A percentile compares a stretch with the other conserved stretches of the same genome.
These are phyloP conservation scores for Lithobius niger DNA, from an alignment of 1,140 invertebrate species.

Conservation along the genomic window DNA sequence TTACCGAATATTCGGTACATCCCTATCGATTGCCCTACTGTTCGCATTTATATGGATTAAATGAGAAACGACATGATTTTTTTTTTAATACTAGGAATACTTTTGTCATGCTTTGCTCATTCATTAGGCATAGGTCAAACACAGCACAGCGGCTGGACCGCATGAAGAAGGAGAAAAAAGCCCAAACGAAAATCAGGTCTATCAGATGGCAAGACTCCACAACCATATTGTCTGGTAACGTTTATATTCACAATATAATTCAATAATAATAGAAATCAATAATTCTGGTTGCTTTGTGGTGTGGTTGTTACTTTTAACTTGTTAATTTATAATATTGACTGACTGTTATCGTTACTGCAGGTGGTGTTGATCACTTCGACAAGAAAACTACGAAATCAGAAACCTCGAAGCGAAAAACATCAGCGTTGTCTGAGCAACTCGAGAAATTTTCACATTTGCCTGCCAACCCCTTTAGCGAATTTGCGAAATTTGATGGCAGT, in stretches of 20 bases:
- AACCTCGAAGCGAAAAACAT: conserved; percentile 15
- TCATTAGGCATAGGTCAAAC: conserved; percentile 52
- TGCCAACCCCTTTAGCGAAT: conserved; percentile 74
- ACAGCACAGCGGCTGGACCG: conserved; percentile 79
- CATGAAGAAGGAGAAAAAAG: conserved; percentile 67
- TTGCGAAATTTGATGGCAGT: conserved; percentile 80
- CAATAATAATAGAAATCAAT: too few species aligned
- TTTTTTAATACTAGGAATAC: too few species aligned
- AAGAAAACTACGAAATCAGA: not conserved
- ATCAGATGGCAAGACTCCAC: conserved; percentile 33
- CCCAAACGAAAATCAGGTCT: conserved; percentile 36
- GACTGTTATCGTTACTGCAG: not conserved
- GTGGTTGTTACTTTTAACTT: too few species aligned
- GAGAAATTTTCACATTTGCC: conserved; percentile 56
- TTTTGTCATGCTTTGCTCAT: too few species aligned
- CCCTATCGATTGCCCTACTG: too few species aligned
- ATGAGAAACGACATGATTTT: too few species aligned
- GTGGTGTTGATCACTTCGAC: not conserved
- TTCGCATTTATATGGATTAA: too few species aligned
- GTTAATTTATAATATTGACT: not conserved
- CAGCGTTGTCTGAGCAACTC: conserved; percentile 54
- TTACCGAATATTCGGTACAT: too few species aligned
- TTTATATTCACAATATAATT: too few species aligned
- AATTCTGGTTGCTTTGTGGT: too few species aligned
- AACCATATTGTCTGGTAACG: too few species aligned